phyloP scores from a whole-genome alignment of 1,140 invertebrate species.

The Octopus bimaculoides region DNA sequence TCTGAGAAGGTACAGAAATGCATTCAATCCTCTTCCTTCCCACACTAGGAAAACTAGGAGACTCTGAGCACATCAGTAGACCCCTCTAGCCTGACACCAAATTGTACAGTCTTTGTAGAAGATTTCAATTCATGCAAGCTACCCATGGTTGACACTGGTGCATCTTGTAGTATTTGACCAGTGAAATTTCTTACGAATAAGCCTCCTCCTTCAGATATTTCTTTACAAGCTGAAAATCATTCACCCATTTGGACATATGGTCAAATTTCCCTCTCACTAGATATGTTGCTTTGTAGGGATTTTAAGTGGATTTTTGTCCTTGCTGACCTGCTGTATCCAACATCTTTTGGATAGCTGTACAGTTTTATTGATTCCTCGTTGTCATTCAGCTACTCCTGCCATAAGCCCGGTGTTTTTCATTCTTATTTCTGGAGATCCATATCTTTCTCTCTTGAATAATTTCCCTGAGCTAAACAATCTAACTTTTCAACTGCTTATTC shows the following conservation, averaged over 20 bases:
- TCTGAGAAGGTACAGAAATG: too few relatives aligned
- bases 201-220: neutral
- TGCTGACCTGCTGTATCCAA: neutral
- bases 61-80: neutral
- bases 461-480: too few relatives aligned
- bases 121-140: neutral
- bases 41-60: neutral
- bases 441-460: too few relatives aligned
- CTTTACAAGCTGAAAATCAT: neutral
- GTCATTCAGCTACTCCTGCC: neutral
- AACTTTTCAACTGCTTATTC: too few relatives aligned
- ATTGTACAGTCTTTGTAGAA: neutral
- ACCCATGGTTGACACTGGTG: neutral
- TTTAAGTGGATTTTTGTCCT: neutral
- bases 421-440: too few relatives aligned
- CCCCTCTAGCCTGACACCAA: neutral
- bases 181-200: neutral
- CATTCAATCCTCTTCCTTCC: too few relatives aligned
- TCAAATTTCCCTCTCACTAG: neutral
- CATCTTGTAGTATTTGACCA: neutral
- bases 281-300: neutral
- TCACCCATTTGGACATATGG: neutral
- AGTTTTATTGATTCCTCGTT: neutral
- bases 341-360: neutral
- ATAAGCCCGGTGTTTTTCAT: neutral